Percentiles rank a stretch among this genome's conserved stretches.
Conservation (phyloP, 2,888 invertebrate genomes). For the Drosophila anomelani region DNA sequence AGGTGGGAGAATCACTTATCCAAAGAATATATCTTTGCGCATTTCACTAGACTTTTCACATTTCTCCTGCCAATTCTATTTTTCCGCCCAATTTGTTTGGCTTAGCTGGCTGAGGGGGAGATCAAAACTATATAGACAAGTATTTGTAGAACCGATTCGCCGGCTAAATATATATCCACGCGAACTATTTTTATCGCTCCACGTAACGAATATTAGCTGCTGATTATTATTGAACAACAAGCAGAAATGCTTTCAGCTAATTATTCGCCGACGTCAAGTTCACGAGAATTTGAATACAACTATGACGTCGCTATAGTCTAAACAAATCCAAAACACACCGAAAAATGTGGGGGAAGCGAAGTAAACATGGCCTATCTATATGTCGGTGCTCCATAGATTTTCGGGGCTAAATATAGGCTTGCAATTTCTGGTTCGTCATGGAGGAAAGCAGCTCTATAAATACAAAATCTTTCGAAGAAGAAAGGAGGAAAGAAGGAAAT, state of each 20-base stretch:
- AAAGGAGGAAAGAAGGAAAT: slow-evolving; percentile 50
- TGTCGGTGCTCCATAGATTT: slow-evolving; percentile 28
- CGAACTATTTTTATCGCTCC: slow-evolving; percentile 68
- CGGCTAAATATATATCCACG: slow-evolving; percentile 62
- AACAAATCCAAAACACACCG: slow-evolving; percentile 40
- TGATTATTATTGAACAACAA: slow-evolving; percentile 71
- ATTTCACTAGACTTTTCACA: slow-evolving; percentile 14
- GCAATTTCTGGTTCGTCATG: slow-evolving; percentile 51
- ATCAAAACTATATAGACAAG: slow-evolving; percentile 31
- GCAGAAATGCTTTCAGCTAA: slow-evolving; percentile 55
- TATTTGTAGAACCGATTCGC: slow-evolving; percentile 15
- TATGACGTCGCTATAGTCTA: slow-evolving; percentile 45
- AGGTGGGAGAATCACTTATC: slow-evolving; percentile 22
- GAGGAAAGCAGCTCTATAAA: slow-evolving; percentile 54
- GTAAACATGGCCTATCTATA: slow-evolving; percentile 48
- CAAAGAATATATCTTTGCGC: slow-evolving; percentile 21
- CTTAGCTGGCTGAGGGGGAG: slow-evolving; percentile 3
- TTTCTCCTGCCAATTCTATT: not conserved
- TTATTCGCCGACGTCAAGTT: slow-evolving; percentile 74
- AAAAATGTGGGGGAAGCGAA: slow-evolving; percentile 37
- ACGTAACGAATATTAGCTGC: slow-evolving; percentile 71
- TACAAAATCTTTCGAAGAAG: slow-evolving; percentile 53
- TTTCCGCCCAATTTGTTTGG: slow-evolving; percentile 36
- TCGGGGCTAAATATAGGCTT: slow-evolving; percentile 46
- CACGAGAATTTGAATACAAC: slow-evolving; percentile 53